These are phyloP conservation scores for Buteo buteo DNA, from an alignment of 2,113 vertebrate genomes.

Conservation along the genomic window DNA sequence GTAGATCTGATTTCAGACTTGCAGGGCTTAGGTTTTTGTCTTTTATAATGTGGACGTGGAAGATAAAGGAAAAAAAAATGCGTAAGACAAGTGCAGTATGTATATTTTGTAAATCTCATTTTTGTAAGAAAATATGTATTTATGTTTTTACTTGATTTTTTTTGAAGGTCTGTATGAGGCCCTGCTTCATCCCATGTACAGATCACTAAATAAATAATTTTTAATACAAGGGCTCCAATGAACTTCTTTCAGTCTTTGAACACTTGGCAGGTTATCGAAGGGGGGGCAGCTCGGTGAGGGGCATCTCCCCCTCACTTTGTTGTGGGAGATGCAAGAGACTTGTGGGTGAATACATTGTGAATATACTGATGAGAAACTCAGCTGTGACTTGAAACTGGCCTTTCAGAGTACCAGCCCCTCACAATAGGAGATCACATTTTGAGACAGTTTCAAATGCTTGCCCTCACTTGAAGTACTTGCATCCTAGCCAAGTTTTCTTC, in stretches of 20 bases:
- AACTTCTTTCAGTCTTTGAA: neutral
- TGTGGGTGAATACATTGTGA: neutral
- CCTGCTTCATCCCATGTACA: slow-evolving; percentile 83
- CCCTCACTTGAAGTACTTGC: neutral
- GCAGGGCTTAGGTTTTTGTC: slow-evolving; percentile 53
- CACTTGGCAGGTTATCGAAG: neutral
- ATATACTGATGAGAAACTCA: neutral
- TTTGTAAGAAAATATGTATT: slow-evolving; percentile 89
- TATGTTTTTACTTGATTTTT: slow-evolving; percentile 87
- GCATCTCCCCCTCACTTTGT: neutral
- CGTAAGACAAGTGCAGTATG: slow-evolving; percentile 77
- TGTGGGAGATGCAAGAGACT: neutral
- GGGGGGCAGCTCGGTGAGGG: neutral
- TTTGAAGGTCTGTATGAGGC: slow-evolving; percentile 74
- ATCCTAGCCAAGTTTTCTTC: slow-evolving; percentile 4
- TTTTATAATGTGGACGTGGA: slow-evolving; percentile 68
- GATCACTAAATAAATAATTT: slow-evolving; percentile 90
- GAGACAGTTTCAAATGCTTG: neutral
- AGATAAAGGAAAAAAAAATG: slow-evolving; percentile 44
- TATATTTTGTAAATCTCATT: slow-evolving; percentile 87
- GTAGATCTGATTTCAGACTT: slow-evolving; percentile 25
- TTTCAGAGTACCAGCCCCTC: neutral
- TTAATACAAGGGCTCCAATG: slow-evolving; percentile 47
- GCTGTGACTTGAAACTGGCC: neutral
- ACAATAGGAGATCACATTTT: neutral